These are phyloP conservation scores for Spodoptera exigua DNA, from an alignment of 2,888 invertebrate genomes.

Conservation along the genomic window DNA sequence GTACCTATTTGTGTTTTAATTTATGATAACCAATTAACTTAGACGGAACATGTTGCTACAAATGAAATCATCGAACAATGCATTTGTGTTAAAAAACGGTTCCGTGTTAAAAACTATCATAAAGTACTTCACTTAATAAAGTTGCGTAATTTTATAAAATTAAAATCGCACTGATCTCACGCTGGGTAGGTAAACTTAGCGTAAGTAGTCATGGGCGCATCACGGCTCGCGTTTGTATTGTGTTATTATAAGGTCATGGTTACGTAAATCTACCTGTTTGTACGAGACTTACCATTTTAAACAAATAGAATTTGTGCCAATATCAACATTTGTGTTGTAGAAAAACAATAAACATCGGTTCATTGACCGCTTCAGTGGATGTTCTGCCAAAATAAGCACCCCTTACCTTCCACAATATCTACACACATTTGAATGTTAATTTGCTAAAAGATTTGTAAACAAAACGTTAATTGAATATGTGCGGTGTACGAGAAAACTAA, in stretches of 20 bases:
- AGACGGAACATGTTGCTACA: no score
- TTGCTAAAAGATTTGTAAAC: conserved; percentile 54
- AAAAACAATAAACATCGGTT: conserved; percentile 86
- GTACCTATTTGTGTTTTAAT: no score
- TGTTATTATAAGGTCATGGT: conserved; percentile 72
- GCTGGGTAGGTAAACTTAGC: conserved; percentile 6
- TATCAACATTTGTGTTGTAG: conserved; percentile 82
- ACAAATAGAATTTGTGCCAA: conserved; percentile 86
- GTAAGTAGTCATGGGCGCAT: conserved; percentile 13
- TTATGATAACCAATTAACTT: no score
- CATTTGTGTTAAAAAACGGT: conserved; percentile 4
- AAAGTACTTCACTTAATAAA: no score
- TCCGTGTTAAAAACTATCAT: no score
- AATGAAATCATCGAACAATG: no score
- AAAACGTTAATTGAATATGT: conserved; percentile 27
- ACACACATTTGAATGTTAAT: conserved; percentile 57
- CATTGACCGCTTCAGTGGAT: conserved; percentile 78
- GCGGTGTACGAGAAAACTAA: conserved; percentile 15
- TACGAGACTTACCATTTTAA: conserved; percentile 81
- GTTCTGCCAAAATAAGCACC: conserved; percentile 85
- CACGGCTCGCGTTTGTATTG: conserved; percentile 35
- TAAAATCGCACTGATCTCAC: conserved; percentile 11
- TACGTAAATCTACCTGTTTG: conserved; percentile 79
- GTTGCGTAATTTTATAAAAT: conserved; percentile 1
- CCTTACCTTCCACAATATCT: conserved; percentile 76